Conservation (phyloP, 2,797 vertebrate genomes). For the Sebastes wilsoni region DNA sequence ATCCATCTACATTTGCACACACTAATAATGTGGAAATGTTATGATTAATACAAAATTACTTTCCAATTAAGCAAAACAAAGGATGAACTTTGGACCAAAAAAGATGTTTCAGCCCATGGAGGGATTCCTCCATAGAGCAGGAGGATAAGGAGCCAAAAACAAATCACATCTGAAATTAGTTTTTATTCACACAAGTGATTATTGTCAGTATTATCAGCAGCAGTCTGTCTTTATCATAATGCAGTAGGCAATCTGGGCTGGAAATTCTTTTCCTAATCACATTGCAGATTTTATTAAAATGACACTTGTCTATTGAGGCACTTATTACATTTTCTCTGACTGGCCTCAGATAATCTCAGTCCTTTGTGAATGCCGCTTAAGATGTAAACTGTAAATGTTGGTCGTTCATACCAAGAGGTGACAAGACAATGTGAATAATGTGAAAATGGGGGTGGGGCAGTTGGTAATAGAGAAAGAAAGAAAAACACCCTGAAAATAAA, state of each 20-base stretch:
- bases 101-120: neutral
- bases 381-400: neutral
- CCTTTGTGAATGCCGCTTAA: neutral
- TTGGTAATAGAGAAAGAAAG: slow-evolving; percentile 1
- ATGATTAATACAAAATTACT: neutral
- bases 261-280: neutral
- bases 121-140: neutral
- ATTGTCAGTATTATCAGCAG: neutral
- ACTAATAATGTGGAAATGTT: neutral
- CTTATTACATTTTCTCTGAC: neutral
- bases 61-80: neutral
- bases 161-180: neutral
- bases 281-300: slow-evolving; percentile 3
- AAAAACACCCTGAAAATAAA: slow-evolving; percentile 38
- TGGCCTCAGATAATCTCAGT: neutral
- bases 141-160: neutral
- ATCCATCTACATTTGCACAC: neutral
- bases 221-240: neutral
- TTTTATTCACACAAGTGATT: neutral
- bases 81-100: neutral
- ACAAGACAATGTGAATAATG: neutral
- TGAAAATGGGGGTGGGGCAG: neutral
- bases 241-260: neutral
- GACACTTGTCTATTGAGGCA: neutral
- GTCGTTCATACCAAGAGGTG: neutral